A percentile compares a stretch with the other conserved stretches of the same genome.
Evolutionary conservation across 2,888 invertebrate genomes (phyloP).

Genomic region (Drosophila flavopinicola): DNA sequence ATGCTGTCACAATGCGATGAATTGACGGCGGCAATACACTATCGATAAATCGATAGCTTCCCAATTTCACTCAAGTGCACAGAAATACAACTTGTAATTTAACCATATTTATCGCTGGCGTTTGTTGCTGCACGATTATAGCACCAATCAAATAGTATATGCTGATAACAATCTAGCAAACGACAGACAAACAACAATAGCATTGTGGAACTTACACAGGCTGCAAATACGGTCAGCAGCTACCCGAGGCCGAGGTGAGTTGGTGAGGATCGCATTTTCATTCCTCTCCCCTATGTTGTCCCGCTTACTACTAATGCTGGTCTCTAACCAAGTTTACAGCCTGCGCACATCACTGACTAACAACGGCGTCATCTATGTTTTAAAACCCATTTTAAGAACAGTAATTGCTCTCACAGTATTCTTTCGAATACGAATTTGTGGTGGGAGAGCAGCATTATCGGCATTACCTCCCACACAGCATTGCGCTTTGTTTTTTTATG

Average conservation of each 20-base stretch:
- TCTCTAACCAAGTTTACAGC: slow-evolving; percentile 63
- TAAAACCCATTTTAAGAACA: slow-evolving; percentile 8
- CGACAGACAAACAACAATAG: slow-evolving; percentile 5
- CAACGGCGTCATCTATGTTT: slow-evolving; percentile 19
- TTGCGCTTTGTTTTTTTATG: not conserved
- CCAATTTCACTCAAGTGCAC: slow-evolving; percentile 31
- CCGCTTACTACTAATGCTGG: slow-evolving; percentile 37
- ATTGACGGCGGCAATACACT: not conserved
- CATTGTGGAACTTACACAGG: slow-evolving; percentile 34
- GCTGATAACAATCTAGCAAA: slow-evolving; percentile 4
- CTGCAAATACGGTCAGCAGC: slow-evolving; percentile 49
- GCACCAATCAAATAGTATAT: not conserved
- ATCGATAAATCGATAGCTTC: slow-evolving; percentile 39
- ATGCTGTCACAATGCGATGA: slow-evolving; percentile 6
- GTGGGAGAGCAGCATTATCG: slow-evolving; percentile 3
- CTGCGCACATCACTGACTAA: slow-evolving; percentile 29
- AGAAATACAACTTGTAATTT: slow-evolving; percentile 40
- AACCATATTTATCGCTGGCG: slow-evolving; percentile 45
- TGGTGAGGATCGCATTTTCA: slow-evolving; percentile 18
- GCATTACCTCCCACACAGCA: slow-evolving; percentile 29
- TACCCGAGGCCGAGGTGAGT: slow-evolving; percentile 46
- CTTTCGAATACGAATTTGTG: slow-evolving; percentile 1
- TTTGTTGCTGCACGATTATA: slow-evolving; percentile 24
- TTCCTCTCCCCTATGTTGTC: not conserved
- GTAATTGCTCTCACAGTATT: slow-evolving; percentile 1